Evolutionary conservation across 2,888 invertebrate genomes (phyloP), one percentile per base, ranked within the genome.

Genomic region (Autographa gamma): DNA sequence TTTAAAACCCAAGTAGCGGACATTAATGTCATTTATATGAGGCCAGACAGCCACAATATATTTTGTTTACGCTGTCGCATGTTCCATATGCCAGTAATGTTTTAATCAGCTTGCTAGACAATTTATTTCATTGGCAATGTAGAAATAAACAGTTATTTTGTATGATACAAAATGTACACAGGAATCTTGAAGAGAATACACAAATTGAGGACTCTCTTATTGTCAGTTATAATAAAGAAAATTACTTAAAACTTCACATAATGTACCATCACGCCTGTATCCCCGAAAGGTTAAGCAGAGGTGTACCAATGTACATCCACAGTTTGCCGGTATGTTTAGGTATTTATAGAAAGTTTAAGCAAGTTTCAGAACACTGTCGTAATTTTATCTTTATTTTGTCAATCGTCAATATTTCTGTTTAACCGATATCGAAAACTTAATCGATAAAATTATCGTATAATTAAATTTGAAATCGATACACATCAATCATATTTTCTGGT

Each of bases 41-140:
- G 69, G 68, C 69, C 60, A 78, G 63, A 71, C 67, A 41, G 78
- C 62, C 75, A 81, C 79, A 69, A 71, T 76, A 76, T 81, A 81
- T 78, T 78, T 80, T 76, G 76, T 73, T 76, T 48, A 74, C 74
- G 71, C 72, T 69, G 76, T 71, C 64, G 38, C 18, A 65, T 64
- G 65, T 73, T 68, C 59, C 31, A 52, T 56, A 38, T 58, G 58
- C 64, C 60, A 68, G 76, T 74, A 77, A 81, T 81, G 82, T 79
- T 81, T 80, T 80, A 80, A 80, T 80, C 82, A 68, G 60, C 58
- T 68, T 18, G 25, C 61, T 58, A 48, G 54, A 80, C 59, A 79
- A 80, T 79, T 81, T 80, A 80, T 80, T 67, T 76, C 60, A 67
- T 74, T 66, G 70, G 66, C 72, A 71, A 72, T 69, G 60, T 72